These are phyloP conservation scores for Anthopleura sola DNA, from an alignment of 64 coral and sea anemone species.

Conservation along the genomic window DNA sequence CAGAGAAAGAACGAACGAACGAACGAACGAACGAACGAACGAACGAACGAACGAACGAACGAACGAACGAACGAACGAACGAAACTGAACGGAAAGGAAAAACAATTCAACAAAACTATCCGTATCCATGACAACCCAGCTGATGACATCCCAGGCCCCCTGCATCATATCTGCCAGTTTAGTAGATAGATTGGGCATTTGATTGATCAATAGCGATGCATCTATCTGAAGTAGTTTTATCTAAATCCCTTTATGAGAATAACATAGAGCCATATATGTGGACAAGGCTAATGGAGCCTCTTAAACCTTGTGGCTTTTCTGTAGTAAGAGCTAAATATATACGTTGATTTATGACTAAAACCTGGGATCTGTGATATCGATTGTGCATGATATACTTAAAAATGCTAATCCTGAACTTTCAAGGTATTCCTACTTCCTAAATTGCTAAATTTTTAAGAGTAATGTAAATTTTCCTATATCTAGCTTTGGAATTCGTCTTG, in stretches of 20 bases:
- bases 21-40: no score
- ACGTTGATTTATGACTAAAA: not conserved
- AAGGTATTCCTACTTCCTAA: no score
- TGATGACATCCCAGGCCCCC: not conserved
- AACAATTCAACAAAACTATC: not conserved
- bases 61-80: no score
- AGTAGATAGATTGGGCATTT: not conserved
- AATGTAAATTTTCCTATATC: no score
- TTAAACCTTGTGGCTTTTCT: not conserved
- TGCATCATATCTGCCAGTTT: not conserved
- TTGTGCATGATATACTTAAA: not conserved
- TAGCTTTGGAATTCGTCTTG: no score
- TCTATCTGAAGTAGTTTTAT: constrained; percentile 3
- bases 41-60: no score
- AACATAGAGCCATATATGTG: not conserved
- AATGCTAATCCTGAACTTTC: no score
- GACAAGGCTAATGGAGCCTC: constrained; percentile 21
- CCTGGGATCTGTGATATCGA: not conserved
- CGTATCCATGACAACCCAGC: constrained; percentile 3
- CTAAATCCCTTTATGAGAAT: not conserved
- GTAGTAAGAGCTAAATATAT: not conserved
- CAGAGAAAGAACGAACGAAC: no score
- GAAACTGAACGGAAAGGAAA: no score
- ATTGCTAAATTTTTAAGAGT: no score
- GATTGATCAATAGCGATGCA: not conserved